These are phyloP conservation scores for Anabas testudineus DNA, from an alignment of 2,797 vertebrate species.

Conservation along the genomic window DNA sequence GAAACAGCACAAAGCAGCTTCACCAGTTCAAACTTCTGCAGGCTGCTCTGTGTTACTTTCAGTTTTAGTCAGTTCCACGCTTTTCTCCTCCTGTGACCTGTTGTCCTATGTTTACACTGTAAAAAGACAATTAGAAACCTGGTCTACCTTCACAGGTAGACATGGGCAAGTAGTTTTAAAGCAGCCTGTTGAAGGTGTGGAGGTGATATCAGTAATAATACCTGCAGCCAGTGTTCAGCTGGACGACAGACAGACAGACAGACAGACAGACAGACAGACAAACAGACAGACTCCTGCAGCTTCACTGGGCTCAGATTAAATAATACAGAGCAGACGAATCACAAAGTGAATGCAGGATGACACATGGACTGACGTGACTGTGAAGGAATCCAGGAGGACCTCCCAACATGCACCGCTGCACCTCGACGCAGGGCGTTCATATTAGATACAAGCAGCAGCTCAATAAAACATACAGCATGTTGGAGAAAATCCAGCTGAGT, in stretches of 20 bases:
- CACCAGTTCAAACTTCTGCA: no score
- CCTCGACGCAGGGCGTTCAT: conserved; percentile 10
- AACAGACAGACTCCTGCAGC: conserved; percentile 18
- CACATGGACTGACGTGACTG: conserved; percentile 24
- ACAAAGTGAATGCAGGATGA: conserved; percentile 47
- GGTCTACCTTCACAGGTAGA: no score
- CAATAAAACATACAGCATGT: conserved; percentile 28
- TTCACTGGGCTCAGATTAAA: conserved; percentile 15
- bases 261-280: conserved; percentile 15
- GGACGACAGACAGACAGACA: background rate
- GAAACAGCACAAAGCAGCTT: no score
- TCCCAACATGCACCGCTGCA: conserved; percentile 39
- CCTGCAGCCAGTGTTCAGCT: background rate
- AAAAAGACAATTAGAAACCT: no score
- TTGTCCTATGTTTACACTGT: no score
- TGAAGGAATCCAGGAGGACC: conserved; percentile 32
- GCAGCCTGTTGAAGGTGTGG: no score
- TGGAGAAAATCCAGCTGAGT: conserved; percentile 28
- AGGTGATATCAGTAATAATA: conserved; percentile 7
- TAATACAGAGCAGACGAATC: conserved; percentile 43
- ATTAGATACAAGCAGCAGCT: conserved; percentile 27
- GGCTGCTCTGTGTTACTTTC: no score
- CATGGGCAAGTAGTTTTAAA: no score
- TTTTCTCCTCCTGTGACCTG: no score
- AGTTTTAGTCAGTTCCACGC: no score